A percentile compares a stretch with the other conserved stretches of the same genome.
Conservation (phyloP, 2,797 vertebrate species). For the Sebastes diploproa region DNA sequence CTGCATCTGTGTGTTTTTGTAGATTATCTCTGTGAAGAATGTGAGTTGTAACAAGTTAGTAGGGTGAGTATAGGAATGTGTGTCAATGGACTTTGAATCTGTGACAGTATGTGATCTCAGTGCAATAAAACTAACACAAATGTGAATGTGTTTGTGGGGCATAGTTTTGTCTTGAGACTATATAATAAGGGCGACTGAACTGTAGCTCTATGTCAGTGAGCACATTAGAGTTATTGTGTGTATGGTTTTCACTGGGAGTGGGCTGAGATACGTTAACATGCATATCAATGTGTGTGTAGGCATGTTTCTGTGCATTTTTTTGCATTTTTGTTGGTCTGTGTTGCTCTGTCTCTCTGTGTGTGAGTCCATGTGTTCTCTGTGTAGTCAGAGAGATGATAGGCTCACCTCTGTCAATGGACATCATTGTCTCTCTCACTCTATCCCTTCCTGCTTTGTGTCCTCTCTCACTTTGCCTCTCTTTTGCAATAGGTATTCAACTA, state of each 20-base stretch:
- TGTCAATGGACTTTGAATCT: conserved; percentile 50
- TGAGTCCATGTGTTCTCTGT: conserved; percentile 34
- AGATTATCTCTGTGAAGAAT: neutral
- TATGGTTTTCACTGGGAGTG: conserved; percentile 16
- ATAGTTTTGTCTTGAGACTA: neutral
- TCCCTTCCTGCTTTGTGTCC: neutral
- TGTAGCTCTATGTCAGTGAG: conserved; percentile 14
- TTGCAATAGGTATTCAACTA: neutral
- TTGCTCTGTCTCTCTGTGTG: neutral
- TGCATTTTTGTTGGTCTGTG: conserved; percentile 13
- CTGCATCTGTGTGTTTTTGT: conserved; percentile 14
- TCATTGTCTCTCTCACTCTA: conserved; percentile 49
- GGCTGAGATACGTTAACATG: conserved; percentile 48
- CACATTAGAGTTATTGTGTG: conserved; percentile 50
- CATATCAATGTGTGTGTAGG: conserved; percentile 58
- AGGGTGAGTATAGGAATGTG: neutral
- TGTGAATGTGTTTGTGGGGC: conserved; percentile 14
- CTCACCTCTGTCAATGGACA: conserved; percentile 65
- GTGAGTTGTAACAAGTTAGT: neutral
- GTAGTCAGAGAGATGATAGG: conserved; percentile 32
- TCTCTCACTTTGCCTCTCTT: neutral
- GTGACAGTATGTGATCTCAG: conserved; percentile 1
- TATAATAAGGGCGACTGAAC: neutral
- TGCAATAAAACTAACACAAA: neutral
- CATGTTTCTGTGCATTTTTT: conserved; percentile 33